Conservation (phyloP, 1,140 invertebrate species). For the Leptinotarsa texana region DNA sequence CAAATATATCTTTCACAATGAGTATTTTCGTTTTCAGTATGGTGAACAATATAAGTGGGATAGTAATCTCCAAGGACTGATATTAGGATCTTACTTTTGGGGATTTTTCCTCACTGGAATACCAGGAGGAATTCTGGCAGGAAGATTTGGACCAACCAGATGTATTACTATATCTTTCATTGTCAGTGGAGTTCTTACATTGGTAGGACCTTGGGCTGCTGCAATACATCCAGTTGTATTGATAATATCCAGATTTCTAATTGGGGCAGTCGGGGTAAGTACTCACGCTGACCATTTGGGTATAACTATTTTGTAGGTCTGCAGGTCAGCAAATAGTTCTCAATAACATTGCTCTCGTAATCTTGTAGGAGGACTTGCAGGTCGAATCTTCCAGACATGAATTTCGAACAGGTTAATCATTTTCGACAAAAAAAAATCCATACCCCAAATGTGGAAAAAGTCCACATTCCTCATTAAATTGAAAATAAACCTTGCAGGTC, state of each 20-base stretch:
- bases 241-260: conserved; percentile 65
- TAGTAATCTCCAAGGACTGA: conserved; percentile 64
- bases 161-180: conserved; percentile 71
- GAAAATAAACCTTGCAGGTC: no score
- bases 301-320: no score
- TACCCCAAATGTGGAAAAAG: no score
- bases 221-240: conserved; percentile 64
- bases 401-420: no score
- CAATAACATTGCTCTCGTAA: no score
- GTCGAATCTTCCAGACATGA: no score
- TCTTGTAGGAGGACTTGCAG: no score
- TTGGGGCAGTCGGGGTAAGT: conserved; percentile 68
- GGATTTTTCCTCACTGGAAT: conserved; percentile 55
- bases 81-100: conserved; percentile 73
- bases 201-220: conserved; percentile 68
- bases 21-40: conserved; percentile 42
- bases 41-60: conserved; percentile 61
- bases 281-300: no score
- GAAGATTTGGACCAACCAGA: conserved; percentile 58
- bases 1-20: no score
- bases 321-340: no score
- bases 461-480: no score
- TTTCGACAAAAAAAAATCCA: no score
- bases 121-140: conserved; percentile 49
- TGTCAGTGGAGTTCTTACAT: conserved; percentile 70